These are phyloP conservation scores for Dysmachus trigonus DNA, from an alignment of 2,888 invertebrate genomes.

Conservation along the genomic window DNA sequence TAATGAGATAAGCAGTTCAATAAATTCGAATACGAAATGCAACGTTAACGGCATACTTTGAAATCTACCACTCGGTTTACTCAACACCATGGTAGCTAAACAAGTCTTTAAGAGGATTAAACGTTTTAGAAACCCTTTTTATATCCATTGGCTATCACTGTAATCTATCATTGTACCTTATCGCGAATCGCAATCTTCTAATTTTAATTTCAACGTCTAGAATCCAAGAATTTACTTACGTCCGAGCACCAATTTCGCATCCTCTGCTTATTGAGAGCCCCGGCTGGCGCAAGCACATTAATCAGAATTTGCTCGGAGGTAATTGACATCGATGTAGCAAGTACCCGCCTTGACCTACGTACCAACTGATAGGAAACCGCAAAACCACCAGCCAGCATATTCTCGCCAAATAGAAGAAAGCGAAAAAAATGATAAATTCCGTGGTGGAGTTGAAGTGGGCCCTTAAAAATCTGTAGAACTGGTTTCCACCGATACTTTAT, in stretches of 20 bases:
- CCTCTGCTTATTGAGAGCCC: neutral
- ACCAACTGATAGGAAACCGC: neutral
- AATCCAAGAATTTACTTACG: neutral
- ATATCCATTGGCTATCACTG: neutral
- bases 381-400: neutral
- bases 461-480: neutral
- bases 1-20: neutral
- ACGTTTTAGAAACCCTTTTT: neutral
- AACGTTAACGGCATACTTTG: neutral
- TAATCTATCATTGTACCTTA: neutral
- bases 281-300: neutral
- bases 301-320: constrained; percentile 6
- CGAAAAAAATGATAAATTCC: neutral
- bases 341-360: constrained; percentile 8
- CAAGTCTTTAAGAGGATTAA: neutral
- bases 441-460: neutral
- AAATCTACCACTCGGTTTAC: neutral
- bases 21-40: neutral
- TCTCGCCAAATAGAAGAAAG: neutral
- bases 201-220: neutral
- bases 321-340: constrained; percentile 1
- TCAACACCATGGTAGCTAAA: neutral
- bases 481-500: neutral
- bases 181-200: neutral
- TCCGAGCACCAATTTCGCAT: neutral